These are phyloP conservation scores for Holacanthella duospinosa DNA, from an alignment of 2,888 invertebrate genomes.

Conservation along the genomic window DNA sequence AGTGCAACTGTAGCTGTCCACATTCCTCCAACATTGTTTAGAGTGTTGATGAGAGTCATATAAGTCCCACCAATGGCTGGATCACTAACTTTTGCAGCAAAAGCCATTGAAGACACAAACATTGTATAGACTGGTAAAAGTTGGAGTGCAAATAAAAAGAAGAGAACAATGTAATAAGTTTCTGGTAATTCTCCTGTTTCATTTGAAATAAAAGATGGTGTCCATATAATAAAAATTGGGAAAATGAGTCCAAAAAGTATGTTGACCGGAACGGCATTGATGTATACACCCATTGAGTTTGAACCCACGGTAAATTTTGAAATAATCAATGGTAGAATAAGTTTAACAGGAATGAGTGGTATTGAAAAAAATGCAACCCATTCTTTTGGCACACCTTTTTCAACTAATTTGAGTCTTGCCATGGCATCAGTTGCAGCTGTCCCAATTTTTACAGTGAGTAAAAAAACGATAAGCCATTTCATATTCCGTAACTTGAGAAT, in stretches of 20 bases:
- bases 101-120: constrained; percentile 7
- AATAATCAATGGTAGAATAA: constrained; percentile 4
- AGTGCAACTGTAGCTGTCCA: constrained; percentile 8
- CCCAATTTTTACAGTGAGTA: constrained; percentile 5
- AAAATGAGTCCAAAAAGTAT: neutral
- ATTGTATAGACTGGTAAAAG: constrained; percentile 10
- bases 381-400: constrained; percentile 6
- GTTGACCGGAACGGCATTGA: neutral
- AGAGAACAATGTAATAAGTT: constrained; percentile 1
- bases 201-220: neutral
- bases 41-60: constrained; percentile 12
- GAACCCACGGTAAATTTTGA: constrained; percentile 5
- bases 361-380: constrained; percentile 6
- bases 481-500: constrained; percentile 5
- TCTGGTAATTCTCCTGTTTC: neutral
- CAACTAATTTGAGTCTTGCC: constrained; percentile 3
- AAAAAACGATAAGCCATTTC: neutral
- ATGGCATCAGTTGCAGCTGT: neutral
- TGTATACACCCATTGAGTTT: constrained; percentile 7
- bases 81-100: constrained; percentile 8
- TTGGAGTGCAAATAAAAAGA: constrained; percentile 4
- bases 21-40: constrained; percentile 9
- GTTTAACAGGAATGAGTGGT: constrained; percentile 8
- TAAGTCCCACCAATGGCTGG: constrained; percentile 12
- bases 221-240: neutral